Evolutionary conservation across 2,113 vertebrate species (phyloP).

Genomic region (Menidia beryllina): DNA sequence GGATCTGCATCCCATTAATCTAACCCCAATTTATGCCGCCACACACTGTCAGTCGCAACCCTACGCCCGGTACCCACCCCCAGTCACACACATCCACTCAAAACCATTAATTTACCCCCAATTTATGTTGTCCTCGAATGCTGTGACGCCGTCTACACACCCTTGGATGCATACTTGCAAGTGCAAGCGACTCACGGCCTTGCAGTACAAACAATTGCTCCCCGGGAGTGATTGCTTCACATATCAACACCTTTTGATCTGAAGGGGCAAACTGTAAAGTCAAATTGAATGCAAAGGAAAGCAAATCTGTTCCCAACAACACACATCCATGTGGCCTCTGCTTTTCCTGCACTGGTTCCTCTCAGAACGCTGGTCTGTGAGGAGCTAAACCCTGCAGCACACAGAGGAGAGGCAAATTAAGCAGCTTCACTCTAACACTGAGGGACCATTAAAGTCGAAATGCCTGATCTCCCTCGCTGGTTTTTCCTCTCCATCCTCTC

Average conservation of each 20-base stretch:
- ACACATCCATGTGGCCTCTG: conserved; percentile 41
- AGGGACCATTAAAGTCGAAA: conserved; percentile 79
- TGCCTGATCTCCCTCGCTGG: conserved; percentile 75
- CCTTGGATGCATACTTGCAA: conserved; percentile 28
- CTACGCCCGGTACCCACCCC: conserved; percentile 40
- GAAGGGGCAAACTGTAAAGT: conserved; percentile 9
- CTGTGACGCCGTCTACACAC: conserved; percentile 58
- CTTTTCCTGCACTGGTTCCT: conserved; percentile 57
- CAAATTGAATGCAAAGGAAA: conserved; percentile 23
- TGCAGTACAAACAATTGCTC: conserved; percentile 2
- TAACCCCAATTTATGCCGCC: conserved; percentile 81
- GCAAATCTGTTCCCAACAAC: conserved; percentile 14
- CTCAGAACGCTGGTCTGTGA: conserved; percentile 55
- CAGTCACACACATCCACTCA: conserved; percentile 25
- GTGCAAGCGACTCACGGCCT: conserved; percentile 2
- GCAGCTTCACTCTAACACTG: conserved; percentile 73
- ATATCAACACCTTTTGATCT: conserved; percentile 16
- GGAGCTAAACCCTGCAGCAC: conserved; percentile 67
- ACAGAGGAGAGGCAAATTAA: conserved; percentile 77
- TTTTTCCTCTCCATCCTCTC: conserved; percentile 72
- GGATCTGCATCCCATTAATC: conserved; percentile 78
- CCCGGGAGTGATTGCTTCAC: conserved; percentile 16
- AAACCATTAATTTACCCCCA: conserved; percentile 76
- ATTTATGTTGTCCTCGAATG: conserved; percentile 73
- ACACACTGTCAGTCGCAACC: conserved; percentile 73